Evolutionary conservation across 2,888 invertebrate species (phyloP).

Genomic region (Tachina grossa): DNA sequence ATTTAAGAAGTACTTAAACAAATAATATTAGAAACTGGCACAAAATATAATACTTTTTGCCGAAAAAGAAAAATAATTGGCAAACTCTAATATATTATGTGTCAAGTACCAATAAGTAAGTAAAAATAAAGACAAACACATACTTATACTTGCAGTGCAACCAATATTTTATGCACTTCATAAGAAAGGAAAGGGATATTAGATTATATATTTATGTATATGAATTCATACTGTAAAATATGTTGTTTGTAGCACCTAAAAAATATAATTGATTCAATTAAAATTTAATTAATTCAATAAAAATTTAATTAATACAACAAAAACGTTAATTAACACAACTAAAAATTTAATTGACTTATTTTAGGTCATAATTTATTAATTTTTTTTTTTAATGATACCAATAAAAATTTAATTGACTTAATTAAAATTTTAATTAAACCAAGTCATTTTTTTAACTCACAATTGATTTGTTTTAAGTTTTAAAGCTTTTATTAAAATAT

Average conservation of each 20-base stretch:
- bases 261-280: background rate
- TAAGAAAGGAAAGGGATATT: background rate
- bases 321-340: no score
- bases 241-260: background rate
- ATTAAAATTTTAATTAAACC: no score
- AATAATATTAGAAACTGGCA: background rate
- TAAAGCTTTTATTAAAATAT: no score
- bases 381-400: no score
- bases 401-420: no score
- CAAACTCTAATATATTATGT: conserved; percentile 38
- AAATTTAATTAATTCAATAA: background rate
- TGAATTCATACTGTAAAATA: no score
- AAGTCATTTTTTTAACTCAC: no score
- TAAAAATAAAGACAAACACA: background rate
- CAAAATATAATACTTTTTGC: background rate
- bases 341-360: no score
- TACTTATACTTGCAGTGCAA: background rate
- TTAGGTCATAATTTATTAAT: no score
- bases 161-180: background rate
- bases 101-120: conserved; percentile 40
- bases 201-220: no score
- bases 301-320: no score
- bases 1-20: conserved; percentile 10
- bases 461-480: no score
- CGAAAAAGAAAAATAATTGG: conserved; percentile 22